A percentile compares a stretch with the other conserved stretches of the same genome.
Evolutionary conservation across 2,113 vertebrate genomes (phyloP).

Genomic region (Triplophysa siluroides): DNA sequence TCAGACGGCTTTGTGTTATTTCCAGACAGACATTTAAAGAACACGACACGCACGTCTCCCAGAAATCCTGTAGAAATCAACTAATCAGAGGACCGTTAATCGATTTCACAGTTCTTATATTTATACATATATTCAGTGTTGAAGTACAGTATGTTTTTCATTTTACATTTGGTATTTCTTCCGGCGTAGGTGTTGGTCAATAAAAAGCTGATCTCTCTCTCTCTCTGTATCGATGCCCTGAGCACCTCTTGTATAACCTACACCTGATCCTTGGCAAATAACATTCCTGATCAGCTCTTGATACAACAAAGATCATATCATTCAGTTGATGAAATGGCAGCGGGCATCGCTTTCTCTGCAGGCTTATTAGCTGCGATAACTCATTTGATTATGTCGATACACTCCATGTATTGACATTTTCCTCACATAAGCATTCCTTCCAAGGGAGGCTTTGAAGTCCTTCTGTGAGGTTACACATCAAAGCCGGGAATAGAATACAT

Average conservation of each 20-base stretch:
- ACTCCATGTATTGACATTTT: slow-evolving; percentile 68
- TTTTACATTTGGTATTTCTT: too few species aligned
- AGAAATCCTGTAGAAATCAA: too few species aligned
- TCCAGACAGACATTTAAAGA: too few species aligned
- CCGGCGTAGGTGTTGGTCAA: background rate
- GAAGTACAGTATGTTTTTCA: too few species aligned
- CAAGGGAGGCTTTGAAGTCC: slow-evolving; percentile 67
- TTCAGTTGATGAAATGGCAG: background rate
- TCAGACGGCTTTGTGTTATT: too few species aligned
- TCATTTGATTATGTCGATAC: slow-evolving; percentile 55
- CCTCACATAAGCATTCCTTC: slow-evolving; percentile 63
- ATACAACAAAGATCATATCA: slow-evolving; percentile 23
- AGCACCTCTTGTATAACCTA: background rate
- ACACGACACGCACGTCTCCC: too few species aligned
- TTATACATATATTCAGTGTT: too few species aligned
- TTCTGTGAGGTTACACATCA: slow-evolving; percentile 69
- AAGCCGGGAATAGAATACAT: slow-evolving; percentile 54
- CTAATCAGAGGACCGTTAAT: too few species aligned
- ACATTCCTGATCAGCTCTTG: slow-evolving; percentile 12
- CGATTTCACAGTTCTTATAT: too few species aligned
- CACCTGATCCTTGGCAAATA: slow-evolving; percentile 20
- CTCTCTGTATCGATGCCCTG: background rate
- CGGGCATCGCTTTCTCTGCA: background rate
- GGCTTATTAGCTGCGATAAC: background rate
- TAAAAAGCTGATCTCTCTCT: slow-evolving; percentile 1